Percentiles rank a stretch among this genome's conserved stretches.
Evolutionary conservation across 2,888 invertebrate species (phyloP).

Genomic region (Cyclophora punctaria): DNA sequence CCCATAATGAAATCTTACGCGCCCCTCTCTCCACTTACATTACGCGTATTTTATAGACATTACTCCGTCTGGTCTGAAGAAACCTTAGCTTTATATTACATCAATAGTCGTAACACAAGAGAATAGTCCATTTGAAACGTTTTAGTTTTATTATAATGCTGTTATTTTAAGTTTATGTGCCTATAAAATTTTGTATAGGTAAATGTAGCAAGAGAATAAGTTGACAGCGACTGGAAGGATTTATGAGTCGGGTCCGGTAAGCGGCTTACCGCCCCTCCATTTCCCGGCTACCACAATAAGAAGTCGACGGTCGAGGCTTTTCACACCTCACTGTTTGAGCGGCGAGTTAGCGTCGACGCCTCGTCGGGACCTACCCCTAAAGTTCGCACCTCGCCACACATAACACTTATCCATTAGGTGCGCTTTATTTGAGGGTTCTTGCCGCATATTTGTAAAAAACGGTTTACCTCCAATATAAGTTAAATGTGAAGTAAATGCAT

Average conservation of each 20-base stretch:
- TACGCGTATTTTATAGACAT: conserved; percentile 5
- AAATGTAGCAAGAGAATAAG: neutral
- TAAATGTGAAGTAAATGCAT: neutral
- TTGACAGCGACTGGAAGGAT: conserved; percentile 28
- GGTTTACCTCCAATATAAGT: conserved; percentile 11
- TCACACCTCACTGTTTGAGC: conserved; percentile 71
- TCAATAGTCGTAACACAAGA: conserved; percentile 4
- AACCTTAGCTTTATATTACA: conserved; percentile 8
- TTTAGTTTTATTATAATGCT: conserved; percentile 11
- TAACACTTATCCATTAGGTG: conserved; percentile 59
- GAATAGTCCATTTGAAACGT: too few relatives aligned
- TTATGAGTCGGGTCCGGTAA: conserved; percentile 57
- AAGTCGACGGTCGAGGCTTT: conserved; percentile 55
- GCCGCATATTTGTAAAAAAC: conserved; percentile 14
- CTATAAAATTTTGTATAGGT: conserved; percentile 12
- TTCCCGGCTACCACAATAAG: conserved; percentile 47
- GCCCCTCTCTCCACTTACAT: neutral
- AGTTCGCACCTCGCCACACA: conserved; percentile 64
- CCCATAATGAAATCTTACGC: conserved; percentile 8
- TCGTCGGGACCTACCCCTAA: conserved; percentile 64
- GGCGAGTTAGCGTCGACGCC: conserved; percentile 67
- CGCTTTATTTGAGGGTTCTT: conserved; percentile 3
- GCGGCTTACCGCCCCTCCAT: conserved; percentile 46
- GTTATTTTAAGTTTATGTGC: conserved; percentile 15
- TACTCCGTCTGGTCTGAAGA: conserved; percentile 2